These are phyloP conservation scores for Huso huso DNA, from an alignment of 2,797 vertebrate genomes.

Conservation along the genomic window DNA sequence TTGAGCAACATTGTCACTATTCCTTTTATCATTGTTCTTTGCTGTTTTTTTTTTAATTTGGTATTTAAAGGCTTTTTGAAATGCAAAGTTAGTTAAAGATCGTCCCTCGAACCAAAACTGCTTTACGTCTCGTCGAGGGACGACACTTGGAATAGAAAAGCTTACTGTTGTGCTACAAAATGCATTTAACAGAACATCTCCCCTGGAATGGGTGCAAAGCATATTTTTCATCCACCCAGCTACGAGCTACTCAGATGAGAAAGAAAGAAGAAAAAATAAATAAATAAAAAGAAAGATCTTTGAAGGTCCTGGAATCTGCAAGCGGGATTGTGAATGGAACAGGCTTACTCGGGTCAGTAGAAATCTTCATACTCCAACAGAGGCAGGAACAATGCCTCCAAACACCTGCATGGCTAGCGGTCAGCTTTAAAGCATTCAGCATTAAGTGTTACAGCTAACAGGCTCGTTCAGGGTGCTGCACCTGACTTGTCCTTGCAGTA, in stretches of 20 bases:
- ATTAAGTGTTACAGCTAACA: too few relatives aligned
- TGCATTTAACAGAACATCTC: not conserved
- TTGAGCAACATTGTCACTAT: too few relatives aligned
- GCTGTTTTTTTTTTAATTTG: too few relatives aligned
- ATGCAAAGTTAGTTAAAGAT: too few relatives aligned
- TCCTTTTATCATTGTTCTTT: too few relatives aligned
- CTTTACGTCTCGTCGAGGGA: too few relatives aligned
- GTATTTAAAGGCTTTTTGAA: too few relatives aligned
- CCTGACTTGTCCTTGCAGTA: too few relatives aligned
- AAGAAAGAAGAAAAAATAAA: not conserved
- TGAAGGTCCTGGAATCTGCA: not conserved
- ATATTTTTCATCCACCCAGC: not conserved
- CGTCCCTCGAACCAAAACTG: too few relatives aligned
- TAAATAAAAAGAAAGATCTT: not conserved
- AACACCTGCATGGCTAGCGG: slow-evolving; percentile 8
- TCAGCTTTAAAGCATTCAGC: not conserved
- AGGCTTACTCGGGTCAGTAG: slow-evolving; percentile 4
- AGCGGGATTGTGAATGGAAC: not conserved
- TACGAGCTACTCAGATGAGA: not conserved
- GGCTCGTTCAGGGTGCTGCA: too few relatives aligned
- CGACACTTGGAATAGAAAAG: too few relatives aligned
- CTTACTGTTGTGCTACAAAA: too few relatives aligned
- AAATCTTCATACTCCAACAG: not conserved
- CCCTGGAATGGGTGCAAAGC: not conserved
- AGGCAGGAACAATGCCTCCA: slow-evolving; percentile 3